Evolutionary conservation across 2,888 invertebrate genomes (phyloP).

Genomic region (Ornithoptera alexandrae): DNA sequence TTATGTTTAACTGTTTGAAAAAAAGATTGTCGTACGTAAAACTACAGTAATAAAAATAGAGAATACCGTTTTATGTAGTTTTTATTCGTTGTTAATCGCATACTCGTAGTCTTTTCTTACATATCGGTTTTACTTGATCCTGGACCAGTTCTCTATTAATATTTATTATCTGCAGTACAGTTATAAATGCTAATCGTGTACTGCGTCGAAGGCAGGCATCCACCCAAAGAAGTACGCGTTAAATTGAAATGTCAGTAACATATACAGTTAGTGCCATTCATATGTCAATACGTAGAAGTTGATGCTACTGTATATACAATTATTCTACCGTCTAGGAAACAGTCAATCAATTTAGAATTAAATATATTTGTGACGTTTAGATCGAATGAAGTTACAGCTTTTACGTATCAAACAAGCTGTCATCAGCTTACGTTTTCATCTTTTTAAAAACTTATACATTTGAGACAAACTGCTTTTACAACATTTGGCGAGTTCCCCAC

Average conservation of each 20-base stretch:
- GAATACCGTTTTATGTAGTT: no score
- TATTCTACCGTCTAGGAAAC: not conserved
- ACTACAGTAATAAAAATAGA: no score
- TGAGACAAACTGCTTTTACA: no score
- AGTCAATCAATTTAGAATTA: not conserved
- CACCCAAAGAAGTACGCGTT: conserved; percentile 16
- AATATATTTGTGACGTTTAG: not conserved
- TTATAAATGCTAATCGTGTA: conserved; percentile 16
- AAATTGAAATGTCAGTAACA: conserved; percentile 9
- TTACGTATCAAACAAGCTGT: no score
- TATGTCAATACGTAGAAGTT: conserved; percentile 6
- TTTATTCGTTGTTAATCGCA: no score
- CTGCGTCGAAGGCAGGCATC: conserved; percentile 6
- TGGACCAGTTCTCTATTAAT: not conserved
- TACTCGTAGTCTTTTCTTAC: not conserved
- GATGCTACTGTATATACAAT: not conserved
- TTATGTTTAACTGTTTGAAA: no score
- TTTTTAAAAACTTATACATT: no score
- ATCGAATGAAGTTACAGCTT: not conserved
- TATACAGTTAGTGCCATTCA: conserved; percentile 19
- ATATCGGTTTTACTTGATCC: not conserved
- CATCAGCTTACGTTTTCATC: no score
- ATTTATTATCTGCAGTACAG: conserved; percentile 2
- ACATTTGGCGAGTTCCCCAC: no score
- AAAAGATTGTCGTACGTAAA: no score